Base-by-base conservation (phyloP, 2,113 vertebrate species). In the Cololabis saira region DNA sequence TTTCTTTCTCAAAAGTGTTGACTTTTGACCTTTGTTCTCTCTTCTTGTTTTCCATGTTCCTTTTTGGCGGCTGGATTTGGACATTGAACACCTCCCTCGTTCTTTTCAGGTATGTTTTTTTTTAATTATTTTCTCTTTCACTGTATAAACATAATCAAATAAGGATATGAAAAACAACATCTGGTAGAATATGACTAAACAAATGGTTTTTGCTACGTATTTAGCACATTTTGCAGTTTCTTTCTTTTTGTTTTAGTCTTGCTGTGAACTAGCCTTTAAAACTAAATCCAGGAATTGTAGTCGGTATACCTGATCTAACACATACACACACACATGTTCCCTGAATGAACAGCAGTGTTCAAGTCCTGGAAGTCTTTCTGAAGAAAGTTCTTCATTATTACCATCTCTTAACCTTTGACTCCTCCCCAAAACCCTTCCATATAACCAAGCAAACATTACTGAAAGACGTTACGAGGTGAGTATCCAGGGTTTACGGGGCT, bases 1-100 rank as follows among this genome's bases (percentile, higher is more conserved):
- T 37, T 37, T 37, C 33, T 37, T 37, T 37, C 33, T 37, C 33
- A 37, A 11, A 37, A 27, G 24, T 37, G 33, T 37, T 37, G 33
- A 9, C 33, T 37, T 37, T 37, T 71, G 0, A 1, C n/a, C 19
- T 37, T 49, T 69, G 22, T 27, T 5, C 24, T 72, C 2, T 83
- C n/a, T 77, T 68, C 58, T 85, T n/a, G 41, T 85, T 64, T 79
- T 76, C 17, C 42, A 80, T 87, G 71, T 60, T 57, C 45, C 70
- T 60, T 2, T 41, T 37, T 45, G 60, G 12, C 71, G 75, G 62
- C 45, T 50, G 19, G 51, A 52, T 52, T 37, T 57, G 53, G 74
- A 80, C 71, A n/a, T 15, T 9, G 5, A 61, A 62, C 45, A 3
- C 1, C 3, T 14, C 63, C 48, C 10, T 11, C 10, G 3, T 37